Percentiles rank a stretch among this genome's conserved stretches.
phyloP scores from a whole-genome alignment of 64 coral and sea anemone species.

The Acropora yongei region DNA sequence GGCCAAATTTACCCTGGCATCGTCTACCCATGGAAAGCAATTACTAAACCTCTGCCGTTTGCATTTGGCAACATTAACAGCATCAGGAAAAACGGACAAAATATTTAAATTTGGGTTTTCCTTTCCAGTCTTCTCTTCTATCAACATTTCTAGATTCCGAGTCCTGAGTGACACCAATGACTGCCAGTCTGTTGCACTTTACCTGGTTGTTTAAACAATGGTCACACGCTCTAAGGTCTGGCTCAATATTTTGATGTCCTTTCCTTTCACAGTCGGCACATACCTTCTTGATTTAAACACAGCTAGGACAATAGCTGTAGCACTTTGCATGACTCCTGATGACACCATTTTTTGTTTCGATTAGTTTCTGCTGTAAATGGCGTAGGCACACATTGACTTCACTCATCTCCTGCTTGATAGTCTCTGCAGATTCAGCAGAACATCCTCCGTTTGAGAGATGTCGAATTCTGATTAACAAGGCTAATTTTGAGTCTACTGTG shows the following conservation, averaged over 20 bases:
- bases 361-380: constrained; percentile 58
- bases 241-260: constrained; percentile 49
- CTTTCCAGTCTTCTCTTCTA: no score
- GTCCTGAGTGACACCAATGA: constrained; percentile 59
- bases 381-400: constrained; percentile 54
- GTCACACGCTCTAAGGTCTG: constrained; percentile 50
- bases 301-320: constrained; percentile 35
- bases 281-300: constrained; percentile 38
- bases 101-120: no score
- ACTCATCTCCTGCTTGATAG: constrained; percentile 29
- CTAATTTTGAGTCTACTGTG: constrained; percentile 33
- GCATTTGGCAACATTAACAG: not conserved
- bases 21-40: constrained; percentile 20
- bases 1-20: constrained; percentile 1
- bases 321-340: constrained; percentile 59
- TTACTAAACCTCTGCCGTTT: constrained; percentile 11
- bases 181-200: constrained; percentile 57
- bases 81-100: no score
- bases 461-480: constrained; percentile 35
- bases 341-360: constrained; percentile 58
- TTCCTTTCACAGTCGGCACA: constrained; percentile 51
- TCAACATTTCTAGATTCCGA: constrained; percentile 36
- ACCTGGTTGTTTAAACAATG: constrained; percentile 44
- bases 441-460: constrained; percentile 35
- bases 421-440: constrained; percentile 40